Evolutionary conservation across 2,888 invertebrate genomes (phyloP).

Genomic region (Halictus quadricinctus): DNA sequence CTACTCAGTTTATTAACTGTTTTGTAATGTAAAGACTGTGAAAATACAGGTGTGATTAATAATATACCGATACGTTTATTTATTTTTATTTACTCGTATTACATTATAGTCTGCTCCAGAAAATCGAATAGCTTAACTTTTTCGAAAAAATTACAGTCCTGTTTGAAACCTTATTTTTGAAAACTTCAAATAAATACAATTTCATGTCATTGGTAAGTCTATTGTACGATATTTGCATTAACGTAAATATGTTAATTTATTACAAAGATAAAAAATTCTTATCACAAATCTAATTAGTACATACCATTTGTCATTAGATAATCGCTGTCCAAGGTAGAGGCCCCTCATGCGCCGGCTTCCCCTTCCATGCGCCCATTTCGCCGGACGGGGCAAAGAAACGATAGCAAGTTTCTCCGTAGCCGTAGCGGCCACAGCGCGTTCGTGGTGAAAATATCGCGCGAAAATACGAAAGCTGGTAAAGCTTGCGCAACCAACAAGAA

Average conservation of each 20-base stretch:
- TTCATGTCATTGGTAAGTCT: background rate
- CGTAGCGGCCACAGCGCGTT: too few species aligned
- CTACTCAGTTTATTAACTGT: slow-evolving; percentile 62
- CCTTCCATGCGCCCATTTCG: too few species aligned
- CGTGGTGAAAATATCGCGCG: too few species aligned
- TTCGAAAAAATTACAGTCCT: background rate
- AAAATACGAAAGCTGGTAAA: too few species aligned
- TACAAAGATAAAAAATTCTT: background rate
- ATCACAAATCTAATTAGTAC: background rate
- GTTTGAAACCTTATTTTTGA: background rate
- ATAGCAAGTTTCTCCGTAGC: too few species aligned
- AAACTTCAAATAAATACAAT: background rate
- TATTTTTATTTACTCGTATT: slow-evolving; percentile 41
- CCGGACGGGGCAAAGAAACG: too few species aligned
- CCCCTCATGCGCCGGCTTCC: too few species aligned
- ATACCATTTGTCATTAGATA: background rate
- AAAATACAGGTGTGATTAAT: slow-evolving; percentile 76
- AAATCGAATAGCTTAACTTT: background rate
- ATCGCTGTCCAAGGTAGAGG: too few species aligned
- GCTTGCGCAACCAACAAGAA: too few species aligned
- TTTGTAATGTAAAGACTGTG: slow-evolving; percentile 77
- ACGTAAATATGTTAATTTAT: background rate
- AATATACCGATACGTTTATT: slow-evolving; percentile 30
- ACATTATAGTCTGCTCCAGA: background rate
- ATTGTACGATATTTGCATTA: background rate